Evolutionary conservation across 2,797 vertebrate species (phyloP), one percentile per base, ranked within the genome.

Genomic region (Gymnodraco acuticeps): DNA sequence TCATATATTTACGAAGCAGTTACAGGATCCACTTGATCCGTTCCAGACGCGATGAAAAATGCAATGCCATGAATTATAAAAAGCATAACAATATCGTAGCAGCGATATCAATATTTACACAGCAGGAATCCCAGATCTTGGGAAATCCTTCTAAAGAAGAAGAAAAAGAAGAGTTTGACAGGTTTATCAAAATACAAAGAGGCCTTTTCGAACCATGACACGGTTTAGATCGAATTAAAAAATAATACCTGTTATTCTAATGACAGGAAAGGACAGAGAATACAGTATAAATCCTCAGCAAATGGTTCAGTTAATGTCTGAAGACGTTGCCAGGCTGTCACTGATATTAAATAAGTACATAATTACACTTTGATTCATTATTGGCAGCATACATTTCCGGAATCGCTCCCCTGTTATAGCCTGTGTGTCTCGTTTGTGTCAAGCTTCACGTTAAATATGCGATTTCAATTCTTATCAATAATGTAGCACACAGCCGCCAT

Each of bases 61-160:
- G 82, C 87, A 89, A 80, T 80, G 73, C 33, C 74, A 91, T 92
- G 83, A 92, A 93, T 91, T 92, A 92, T 92, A 83, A 68, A 93
- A 56, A 80, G 9, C 88, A 85, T 12, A 87, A 90, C 87, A 90
- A 87, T 89, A 89, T 86, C 74, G 85, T 83, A 83, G 86, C 77
- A 78, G 68, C 23, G 15, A 74, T 88, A 91, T 92, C 89, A 91
- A 89, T 91, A 90, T 90, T 88, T 89, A 89, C 90, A 87, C 70
- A 83, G 85, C 70, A 83, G 85, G 80, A 89, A 78, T 83, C 80
- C 78, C 85, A 58, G 66, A 81, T 88, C 59, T 20, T 69, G 81
- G 88, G 82, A 83, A 85, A 87, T 9, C 70, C 77, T 61, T 58
- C 31, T 68, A 5, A 73, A 16, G 43, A 55, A 23, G n/a, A 46